phyloP scores from a whole-genome alignment of 2,888 invertebrate genomes.

The Dryobotodes eremita region DNA sequence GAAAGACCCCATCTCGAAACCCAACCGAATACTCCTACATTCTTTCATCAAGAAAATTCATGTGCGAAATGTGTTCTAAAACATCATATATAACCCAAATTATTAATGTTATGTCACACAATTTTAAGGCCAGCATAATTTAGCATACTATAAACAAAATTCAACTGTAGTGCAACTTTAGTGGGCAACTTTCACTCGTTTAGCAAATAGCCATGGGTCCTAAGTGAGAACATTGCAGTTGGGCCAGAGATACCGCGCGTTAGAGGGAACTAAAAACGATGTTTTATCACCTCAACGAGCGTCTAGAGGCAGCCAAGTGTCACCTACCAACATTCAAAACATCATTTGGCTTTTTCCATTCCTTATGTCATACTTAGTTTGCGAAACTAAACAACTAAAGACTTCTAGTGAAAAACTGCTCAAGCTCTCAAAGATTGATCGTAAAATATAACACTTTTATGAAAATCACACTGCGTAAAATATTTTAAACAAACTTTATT shows the following conservation, averaged over 20 bases:
- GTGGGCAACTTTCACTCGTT: conserved; percentile 75
- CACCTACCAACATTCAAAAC: conserved; percentile 72
- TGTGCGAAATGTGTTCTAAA: conserved; percentile 11
- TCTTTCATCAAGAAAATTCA: conserved; percentile 20
- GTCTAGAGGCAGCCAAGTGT: conserved; percentile 72
- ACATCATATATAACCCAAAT: background rate
- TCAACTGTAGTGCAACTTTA: conserved; percentile 69
- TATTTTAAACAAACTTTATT: conserved; percentile 36
- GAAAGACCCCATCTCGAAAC: conserved; percentile 53
- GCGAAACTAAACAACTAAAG: conserved; percentile 28
- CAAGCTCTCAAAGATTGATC: background rate
- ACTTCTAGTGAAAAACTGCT: conserved; percentile 1
- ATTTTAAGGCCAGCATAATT: conserved; percentile 43
- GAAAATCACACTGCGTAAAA: conserved; percentile 20
- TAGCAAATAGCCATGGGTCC: conserved; percentile 67
- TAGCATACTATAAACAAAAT: conserved; percentile 61
- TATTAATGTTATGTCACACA: conserved; percentile 1
- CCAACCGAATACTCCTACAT: conserved; percentile 32
- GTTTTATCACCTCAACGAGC: conserved; percentile 80
- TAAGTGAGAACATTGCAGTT: conserved; percentile 77
- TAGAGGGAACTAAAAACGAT: conserved; percentile 77
- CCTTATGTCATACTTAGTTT: conserved; percentile 49
- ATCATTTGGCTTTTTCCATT: conserved; percentile 73
- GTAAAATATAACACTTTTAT: conserved; percentile 35
- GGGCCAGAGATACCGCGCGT: conserved; percentile 73